Percentiles rank a stretch among this genome's conserved stretches.
Conservation (phyloP, 1,140 invertebrate genomes). For the Copidosoma floridanum region DNA sequence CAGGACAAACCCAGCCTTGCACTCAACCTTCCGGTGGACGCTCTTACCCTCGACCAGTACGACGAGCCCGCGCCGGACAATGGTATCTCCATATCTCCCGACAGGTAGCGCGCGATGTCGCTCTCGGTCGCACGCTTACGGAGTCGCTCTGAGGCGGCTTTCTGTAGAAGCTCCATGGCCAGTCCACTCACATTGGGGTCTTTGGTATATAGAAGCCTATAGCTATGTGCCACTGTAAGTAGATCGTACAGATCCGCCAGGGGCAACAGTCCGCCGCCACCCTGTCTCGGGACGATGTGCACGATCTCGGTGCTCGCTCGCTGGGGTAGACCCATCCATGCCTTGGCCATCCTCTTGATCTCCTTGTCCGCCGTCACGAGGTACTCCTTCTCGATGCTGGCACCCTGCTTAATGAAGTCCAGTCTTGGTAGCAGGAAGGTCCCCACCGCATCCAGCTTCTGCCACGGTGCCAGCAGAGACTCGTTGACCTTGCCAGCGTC, state of each 20-base stretch:
- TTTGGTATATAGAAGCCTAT: constrained; percentile 32
- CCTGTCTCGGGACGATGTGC: constrained; percentile 24
- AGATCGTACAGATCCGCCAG: constrained; percentile 32
- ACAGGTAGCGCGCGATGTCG: constrained; percentile 29
- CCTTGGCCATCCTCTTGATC: constrained; percentile 33
- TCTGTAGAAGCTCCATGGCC: constrained; percentile 24
- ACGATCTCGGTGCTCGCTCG: constrained; percentile 36
- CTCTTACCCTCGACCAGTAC: constrained; percentile 30
- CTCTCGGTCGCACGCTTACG: constrained; percentile 5
- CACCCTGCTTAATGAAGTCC: constrained; percentile 38
- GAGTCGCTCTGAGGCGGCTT: constrained; percentile 4
- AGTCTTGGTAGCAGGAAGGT: constrained; percentile 43
- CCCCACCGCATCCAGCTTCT: constrained; percentile 43
- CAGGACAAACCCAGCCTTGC: no score
- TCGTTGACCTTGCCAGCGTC: constrained; percentile 31
- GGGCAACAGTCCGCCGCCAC: constrained; percentile 33
- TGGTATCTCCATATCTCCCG: not conserved
- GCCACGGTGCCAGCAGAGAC: constrained; percentile 51
- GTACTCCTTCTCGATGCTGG: constrained; percentile 26
- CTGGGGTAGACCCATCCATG: constrained; percentile 38
- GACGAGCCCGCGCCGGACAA: constrained; percentile 13
- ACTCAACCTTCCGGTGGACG: constrained; percentile 18
- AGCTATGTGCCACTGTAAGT: constrained; percentile 33
- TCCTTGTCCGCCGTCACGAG: constrained; percentile 27
- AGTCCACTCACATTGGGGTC: constrained; percentile 27